Evolutionary conservation across 1,140 invertebrate species (phyloP).

Genomic region (Pomacea maculata): DNA sequence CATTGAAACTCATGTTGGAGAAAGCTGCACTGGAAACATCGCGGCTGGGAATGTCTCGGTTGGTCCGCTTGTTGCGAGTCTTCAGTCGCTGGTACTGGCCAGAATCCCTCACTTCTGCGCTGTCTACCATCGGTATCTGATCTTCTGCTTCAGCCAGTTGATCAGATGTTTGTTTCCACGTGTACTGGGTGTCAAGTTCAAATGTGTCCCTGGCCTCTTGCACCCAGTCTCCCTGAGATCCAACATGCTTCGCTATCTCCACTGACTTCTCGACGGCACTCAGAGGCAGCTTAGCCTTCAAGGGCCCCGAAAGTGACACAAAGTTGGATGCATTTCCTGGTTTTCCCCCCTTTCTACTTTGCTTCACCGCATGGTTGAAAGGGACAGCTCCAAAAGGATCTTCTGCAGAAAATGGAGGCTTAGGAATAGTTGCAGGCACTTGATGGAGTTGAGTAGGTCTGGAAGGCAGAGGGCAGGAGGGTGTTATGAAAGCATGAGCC

Average conservation of each 20-base stretch:
- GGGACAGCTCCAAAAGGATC: slow-evolving; percentile 75
- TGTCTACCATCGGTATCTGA: slow-evolving; percentile 17
- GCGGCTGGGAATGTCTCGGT: slow-evolving; percentile 19
- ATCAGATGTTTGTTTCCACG: background rate
- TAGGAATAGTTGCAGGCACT: slow-evolving; percentile 14
- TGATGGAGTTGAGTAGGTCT: slow-evolving; percentile 13
- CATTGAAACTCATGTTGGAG: slow-evolving; percentile 61
- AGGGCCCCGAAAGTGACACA: background rate
- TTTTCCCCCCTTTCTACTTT: slow-evolving; percentile 15
- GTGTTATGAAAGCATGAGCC: background rate
- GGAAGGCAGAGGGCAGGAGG: background rate
- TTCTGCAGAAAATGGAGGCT: slow-evolving; percentile 8
- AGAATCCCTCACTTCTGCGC: slow-evolving; percentile 27
- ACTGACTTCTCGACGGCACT: background rate
- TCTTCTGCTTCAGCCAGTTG: slow-evolving; percentile 21
- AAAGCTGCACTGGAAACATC: slow-evolving; percentile 52
- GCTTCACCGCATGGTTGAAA: slow-evolving; percentile 61
- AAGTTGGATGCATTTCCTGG: background rate
- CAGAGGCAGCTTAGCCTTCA: slow-evolving; percentile 7
- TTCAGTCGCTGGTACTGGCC: slow-evolving; percentile 31
- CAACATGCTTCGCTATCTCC: background rate
- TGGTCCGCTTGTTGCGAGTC: slow-evolving; percentile 24
- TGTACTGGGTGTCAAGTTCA: background rate
- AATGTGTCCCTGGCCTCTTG: background rate
- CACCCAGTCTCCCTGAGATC: background rate